Evolutionary conservation across 2,797 vertebrate genomes (phyloP).

Genomic region (Crenichthys baileyi): DNA sequence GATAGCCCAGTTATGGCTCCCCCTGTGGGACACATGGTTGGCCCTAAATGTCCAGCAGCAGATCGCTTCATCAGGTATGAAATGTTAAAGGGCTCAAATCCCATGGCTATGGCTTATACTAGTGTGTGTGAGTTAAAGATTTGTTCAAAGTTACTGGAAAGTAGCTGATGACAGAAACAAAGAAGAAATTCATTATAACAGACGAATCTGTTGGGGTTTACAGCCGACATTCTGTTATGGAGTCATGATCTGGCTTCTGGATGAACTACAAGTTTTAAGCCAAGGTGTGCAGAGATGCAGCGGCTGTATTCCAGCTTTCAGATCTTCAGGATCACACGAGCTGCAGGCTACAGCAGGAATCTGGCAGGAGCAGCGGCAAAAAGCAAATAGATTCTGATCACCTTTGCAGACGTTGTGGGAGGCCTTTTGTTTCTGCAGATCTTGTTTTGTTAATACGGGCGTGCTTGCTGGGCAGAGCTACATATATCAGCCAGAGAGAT

Average conservation of each 20-base stretch:
- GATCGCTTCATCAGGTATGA: too few relatives aligned
- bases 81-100: background rate
- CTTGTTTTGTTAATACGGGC: constrained; percentile 32
- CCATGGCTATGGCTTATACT: background rate
- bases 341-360: constrained; percentile 11
- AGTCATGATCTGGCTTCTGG: constrained; percentile 8
- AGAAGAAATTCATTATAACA: background rate
- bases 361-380: constrained; percentile 20
- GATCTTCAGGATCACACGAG: constrained; percentile 34
- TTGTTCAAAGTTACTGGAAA: background rate
- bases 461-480: constrained; percentile 11
- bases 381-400: constrained; percentile 31
- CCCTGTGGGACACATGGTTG: background rate
- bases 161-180: background rate
- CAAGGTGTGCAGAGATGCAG: constrained; percentile 44
- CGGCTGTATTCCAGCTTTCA: constrained; percentile 41
- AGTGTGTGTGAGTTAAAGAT: background rate
- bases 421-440: constrained; percentile 17
- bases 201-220: too few relatives aligned
- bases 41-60: too few relatives aligned
- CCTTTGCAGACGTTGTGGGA: constrained; percentile 21
- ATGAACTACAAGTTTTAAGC: constrained; percentile 40
- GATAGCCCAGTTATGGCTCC: background rate
- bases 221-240: background rate
- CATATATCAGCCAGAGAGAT: constrained; percentile 14